phyloP scores from a whole-genome alignment of 2,888 invertebrate genomes.

The Celastrina argiolus region DNA sequence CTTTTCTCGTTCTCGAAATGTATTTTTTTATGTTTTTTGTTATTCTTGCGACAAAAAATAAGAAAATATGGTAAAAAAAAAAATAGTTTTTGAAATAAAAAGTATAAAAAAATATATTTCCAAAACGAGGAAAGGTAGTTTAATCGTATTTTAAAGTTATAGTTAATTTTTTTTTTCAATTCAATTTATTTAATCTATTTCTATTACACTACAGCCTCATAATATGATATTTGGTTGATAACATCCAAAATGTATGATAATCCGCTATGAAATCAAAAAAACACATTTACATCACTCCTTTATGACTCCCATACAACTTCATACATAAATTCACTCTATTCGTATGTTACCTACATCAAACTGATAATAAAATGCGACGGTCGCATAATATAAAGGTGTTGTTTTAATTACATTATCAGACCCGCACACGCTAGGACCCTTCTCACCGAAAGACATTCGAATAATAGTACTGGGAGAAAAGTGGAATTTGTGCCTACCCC shows the following conservation, averaged over 20 bases:
- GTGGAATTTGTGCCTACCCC: conserved; percentile 41
- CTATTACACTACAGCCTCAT: too few relatives aligned
- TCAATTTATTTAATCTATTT: too few relatives aligned
- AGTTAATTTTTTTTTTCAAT: too few relatives aligned
- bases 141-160: too few relatives aligned
- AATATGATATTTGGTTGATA: too few relatives aligned
- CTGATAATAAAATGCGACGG: conserved; percentile 56
- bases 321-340: conserved; percentile 1
- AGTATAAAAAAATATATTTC: too few relatives aligned
- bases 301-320: conserved; percentile 2
- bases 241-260: background rate
- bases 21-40: too few relatives aligned
- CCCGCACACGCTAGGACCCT: conserved; percentile 70
- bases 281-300: background rate
- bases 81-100: too few relatives aligned
- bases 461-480: conserved; percentile 73
- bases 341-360: conserved; percentile 41
- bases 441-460: conserved; percentile 77
- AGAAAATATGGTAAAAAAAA: too few relatives aligned
- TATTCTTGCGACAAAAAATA: background rate
- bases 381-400: conserved; percentile 69
- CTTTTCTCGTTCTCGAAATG: too few relatives aligned
- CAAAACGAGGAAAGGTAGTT: too few relatives aligned
- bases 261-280: background rate
- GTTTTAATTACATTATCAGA: conserved; percentile 78